phyloP scores from a whole-genome alignment of 2,113 vertebrate species.

The Peromyscus californicus region DNA sequence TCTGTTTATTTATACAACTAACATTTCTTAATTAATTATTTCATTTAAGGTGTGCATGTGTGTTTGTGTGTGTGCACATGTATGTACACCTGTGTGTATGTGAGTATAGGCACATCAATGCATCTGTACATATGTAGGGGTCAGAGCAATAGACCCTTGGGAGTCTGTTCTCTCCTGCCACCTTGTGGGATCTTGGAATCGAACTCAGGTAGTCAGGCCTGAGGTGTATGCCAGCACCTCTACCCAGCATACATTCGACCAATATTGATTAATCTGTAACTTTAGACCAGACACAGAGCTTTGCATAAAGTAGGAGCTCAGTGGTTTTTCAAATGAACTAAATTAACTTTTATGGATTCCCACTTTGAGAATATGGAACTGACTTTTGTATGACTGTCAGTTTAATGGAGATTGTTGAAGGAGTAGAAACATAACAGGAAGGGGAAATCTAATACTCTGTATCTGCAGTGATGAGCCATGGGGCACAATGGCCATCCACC shows the following conservation, averaged over 20 bases:
- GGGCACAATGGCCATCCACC: neutral
- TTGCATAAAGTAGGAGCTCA: neutral
- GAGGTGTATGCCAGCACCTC: neutral
- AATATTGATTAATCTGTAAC: neutral
- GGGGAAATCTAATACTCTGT: neutral
- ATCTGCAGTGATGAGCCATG: neutral
- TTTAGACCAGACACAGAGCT: neutral
- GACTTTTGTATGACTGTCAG: neutral
- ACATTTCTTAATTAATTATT: neutral
- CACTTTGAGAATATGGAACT: neutral
- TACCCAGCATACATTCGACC: neutral
- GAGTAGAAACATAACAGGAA: neutral
- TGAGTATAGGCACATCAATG: neutral
- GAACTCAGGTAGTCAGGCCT: neutral
- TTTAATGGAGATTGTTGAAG: neutral
- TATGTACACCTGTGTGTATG: neutral
- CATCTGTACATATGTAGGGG: neutral
- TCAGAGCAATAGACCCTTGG: neutral
- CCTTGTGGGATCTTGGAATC: neutral
- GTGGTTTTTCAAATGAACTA: neutral
- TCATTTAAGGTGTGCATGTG: neutral
- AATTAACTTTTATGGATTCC: neutral
- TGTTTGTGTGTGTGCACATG: neutral
- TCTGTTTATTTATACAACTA: neutral
- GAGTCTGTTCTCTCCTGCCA: neutral